Base-by-base conservation (phyloP, 2,113 vertebrate species). In the Trochalopteron elliotii region DNA sequence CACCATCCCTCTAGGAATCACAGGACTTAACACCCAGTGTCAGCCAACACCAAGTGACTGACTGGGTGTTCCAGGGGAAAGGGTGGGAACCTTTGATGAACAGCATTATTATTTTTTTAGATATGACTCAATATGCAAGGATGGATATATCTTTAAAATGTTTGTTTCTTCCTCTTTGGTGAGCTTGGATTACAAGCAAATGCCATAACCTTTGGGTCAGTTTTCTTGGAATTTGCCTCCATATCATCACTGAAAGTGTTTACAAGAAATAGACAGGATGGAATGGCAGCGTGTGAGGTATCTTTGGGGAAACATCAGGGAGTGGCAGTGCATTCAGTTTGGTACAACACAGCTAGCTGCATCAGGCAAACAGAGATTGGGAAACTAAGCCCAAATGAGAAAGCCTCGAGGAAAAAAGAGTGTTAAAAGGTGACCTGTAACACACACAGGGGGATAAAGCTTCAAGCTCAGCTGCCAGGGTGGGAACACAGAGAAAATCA, bases 171-270 rank as follows among this genome's bases (percentile, higher is more conserved):
- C 49, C 79, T 96, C 88, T 95, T 95, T 81, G 53, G 89, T 89
- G 61, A 94, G 53, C 60, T 78, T 94, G 49, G 60, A 92, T 84
- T 78, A 82, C 37, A 93, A 83, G 37, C 45, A 90, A 83, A 92
- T n/a, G 39, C 82, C 39, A 59, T 77, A 93, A 80, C 28, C 47
- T 90, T 88, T 60, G 50, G 75, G 60, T 90, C 59, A 77, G 50
- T 89, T 95, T 94, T 76, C 75, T 93, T 90, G 60, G 72, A 90
- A 93, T 78, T 92, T 93, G 94, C 93, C 94, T 97, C 95, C 91
- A 67, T 89, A 83, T 92, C n/a, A 85, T 90, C 87, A 85, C 75
- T 96, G 64, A 17, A 86, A 88, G 49, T 60, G 50, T 95, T 95
- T 93, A 83, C 59, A 83, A 57, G 52, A 86, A 72, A 57, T 23